Evolutionary conservation across 2,113 vertebrate genomes (phyloP), one percentile per base, ranked within the genome.

Genomic region (Cheirogaleus medius): DNA sequence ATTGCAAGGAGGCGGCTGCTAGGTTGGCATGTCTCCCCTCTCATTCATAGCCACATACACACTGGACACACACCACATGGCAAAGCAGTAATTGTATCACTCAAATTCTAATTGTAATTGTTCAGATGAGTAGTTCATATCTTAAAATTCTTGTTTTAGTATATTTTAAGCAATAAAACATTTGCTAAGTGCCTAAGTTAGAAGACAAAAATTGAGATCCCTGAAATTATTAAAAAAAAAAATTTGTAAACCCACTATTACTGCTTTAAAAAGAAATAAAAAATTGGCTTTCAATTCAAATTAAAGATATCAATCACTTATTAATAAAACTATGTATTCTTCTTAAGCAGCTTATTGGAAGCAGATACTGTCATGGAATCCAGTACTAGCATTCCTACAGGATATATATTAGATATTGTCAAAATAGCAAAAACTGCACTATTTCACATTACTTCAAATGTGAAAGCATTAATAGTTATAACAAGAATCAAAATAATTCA

Each of bases 251-350:
- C 42, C 44, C 66, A 39, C 20, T 71, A 63, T 60, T 85, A 58
- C 39, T 60, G 54, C 68, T 96, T 96, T 68, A 93, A 39, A 5
- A 34, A 94, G 54, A 81, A 54, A 56, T 21, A 11, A 34, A 60
- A 91, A 87, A 42, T 42, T 52, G 88, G 63, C 37, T 82, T 95
- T 93, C 74, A 68, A 84, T 66, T 94, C 71, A 82, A 96, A 94
- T 94, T 42, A 74, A 97, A 93, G 3, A 21, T 49, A 96, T 60
- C 29, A 78, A 60, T 73, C 32, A 94, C 32, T 91, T 95, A 81
- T 25, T 92, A 98, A 89, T 66, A 64, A 95, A 83, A 97, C 58
- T 54, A 93, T 44, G 68, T 49, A 93, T 52, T 90, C 54, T 88
- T 66, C 34, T 80, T 63, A 82, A 71, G 29, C 54, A 97, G 47